Percentiles rank a stretch among this genome's conserved stretches.
Conservation (phyloP, 1,140 invertebrate genomes). For the Leptinotarsa texana region DNA sequence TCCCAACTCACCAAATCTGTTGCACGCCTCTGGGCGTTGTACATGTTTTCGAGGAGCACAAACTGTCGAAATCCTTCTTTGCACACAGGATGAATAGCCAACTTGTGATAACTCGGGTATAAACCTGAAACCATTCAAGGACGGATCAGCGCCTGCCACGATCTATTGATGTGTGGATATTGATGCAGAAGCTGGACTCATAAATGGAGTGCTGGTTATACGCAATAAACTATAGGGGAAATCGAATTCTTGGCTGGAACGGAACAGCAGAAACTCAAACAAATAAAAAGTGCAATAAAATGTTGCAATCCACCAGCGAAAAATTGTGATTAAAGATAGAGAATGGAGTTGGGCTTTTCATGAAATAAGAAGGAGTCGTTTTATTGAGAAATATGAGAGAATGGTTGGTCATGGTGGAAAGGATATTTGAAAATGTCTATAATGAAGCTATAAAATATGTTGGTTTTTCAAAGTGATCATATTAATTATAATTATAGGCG, state of each 20-base stretch:
- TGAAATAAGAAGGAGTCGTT: background rate
- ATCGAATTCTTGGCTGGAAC: background rate
- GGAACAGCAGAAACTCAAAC: constrained; percentile 18
- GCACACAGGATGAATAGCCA: constrained; percentile 18
- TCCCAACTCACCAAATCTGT: too few species aligned
- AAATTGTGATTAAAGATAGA: constrained; percentile 3
- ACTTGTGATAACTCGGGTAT: constrained; percentile 20
- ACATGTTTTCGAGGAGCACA: constrained; percentile 14
- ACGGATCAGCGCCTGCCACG: constrained; percentile 18
- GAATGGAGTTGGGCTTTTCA: background rate
- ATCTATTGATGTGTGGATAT: constrained; percentile 26
- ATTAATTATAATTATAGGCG: too few species aligned
- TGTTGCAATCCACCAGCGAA: constrained; percentile 1
- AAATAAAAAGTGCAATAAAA: constrained; percentile 15
- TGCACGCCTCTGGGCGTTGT: background rate
- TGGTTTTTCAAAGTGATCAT: too few species aligned
- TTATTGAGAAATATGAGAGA: background rate
- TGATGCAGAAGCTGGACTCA: constrained; percentile 18
- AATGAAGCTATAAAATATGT: too few species aligned
- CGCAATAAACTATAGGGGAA: constrained; percentile 16
- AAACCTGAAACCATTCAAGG: constrained; percentile 23
- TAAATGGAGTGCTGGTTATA: constrained; percentile 21
- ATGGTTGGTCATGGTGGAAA: too few species aligned
- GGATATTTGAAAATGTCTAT: too few species aligned
- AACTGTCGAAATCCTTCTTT: constrained; percentile 17